Evolutionary conservation across 2,113 vertebrate species (phyloP), one percentile per base, ranked within the genome.

Genomic region (Chamaea fasciata): DNA sequence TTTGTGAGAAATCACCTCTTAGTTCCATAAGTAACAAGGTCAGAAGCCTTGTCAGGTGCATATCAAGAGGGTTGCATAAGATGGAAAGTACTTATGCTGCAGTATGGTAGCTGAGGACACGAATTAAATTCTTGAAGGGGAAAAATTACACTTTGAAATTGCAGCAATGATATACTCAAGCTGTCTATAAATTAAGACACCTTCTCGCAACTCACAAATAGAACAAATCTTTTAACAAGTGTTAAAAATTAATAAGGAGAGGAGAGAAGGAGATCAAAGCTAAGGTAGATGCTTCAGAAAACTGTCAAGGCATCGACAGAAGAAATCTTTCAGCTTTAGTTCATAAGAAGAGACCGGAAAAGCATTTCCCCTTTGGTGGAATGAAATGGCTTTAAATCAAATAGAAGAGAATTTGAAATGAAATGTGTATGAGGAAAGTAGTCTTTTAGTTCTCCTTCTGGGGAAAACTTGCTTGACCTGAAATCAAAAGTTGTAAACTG

Each of bases 161-260:
- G 82, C 90, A 89, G 71, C 35, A 60, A 56, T 46, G 69, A 52
- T 75, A 33, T 79, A 85, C 53, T 93, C 0, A 3, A 68, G 73
- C 22, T 64, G 37, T 67, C 76, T 86, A 78, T 81, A 94, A 92
- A 94, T 90, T 90, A 95, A 94, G 90, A 79, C 41, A 96, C 88
- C 77, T 92, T 95, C 80, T 92, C 7, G 2, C 22, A 41, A 87
- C 49, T 94, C 80, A 78, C 88, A 92, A 95, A 94, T 30, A 95
- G 90, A 95, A 80, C 88, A 89, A 88, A 96, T 83, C 90, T 89
- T 89, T 95, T 96, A 94, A 94, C 84, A 93, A 95, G 94, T 94
- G 90, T 96, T 95, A 93, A 96, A 96, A 95, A 93, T 92, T 95
- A 96, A 93, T 92, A 90, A 69, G 59, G 20, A 92, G 65, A 83